phyloP scores from a whole-genome alignment of 2,797 vertebrate genomes.

The Agapornis canus region DNA sequence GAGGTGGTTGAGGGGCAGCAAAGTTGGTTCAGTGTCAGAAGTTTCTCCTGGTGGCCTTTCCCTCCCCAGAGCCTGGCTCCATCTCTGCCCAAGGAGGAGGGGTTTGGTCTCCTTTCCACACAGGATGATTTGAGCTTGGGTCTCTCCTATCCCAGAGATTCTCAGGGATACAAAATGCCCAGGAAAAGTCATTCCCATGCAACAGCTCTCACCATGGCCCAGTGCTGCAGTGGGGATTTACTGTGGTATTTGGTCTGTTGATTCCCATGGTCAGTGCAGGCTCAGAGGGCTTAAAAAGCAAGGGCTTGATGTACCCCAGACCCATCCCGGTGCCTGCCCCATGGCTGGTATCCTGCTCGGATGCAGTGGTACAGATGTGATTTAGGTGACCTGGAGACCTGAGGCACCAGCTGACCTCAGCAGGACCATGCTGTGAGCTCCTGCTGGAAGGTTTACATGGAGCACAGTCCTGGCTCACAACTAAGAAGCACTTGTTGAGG shows the following conservation, averaged over 20 bases:
- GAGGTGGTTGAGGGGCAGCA: background rate
- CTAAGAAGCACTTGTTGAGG: background rate
- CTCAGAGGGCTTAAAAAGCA: background rate
- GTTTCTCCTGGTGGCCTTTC: background rate
- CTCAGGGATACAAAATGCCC: background rate
- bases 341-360: rapidly evolving
- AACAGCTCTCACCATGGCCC: background rate
- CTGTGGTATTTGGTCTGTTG: rapidly evolving
- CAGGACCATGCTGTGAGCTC: rapidly evolving
- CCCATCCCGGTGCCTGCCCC: rapidly evolving
- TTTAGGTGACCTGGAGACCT: background rate
- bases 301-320: background rate
- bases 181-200: background rate
- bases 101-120: rapidly evolving
- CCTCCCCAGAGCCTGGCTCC: background rate
- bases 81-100: background rate
- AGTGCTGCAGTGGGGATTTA: background rate
- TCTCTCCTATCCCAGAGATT: background rate
- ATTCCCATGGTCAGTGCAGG: background rate
- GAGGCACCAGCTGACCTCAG: rapidly evolving
- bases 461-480: background rate
- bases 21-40: background rate
- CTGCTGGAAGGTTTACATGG: background rate
- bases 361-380: rapidly evolving
- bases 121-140: rapidly evolving